Conservation (phyloP, 2,113 vertebrate genomes). For the Eubucco bourcierii region DNA sequence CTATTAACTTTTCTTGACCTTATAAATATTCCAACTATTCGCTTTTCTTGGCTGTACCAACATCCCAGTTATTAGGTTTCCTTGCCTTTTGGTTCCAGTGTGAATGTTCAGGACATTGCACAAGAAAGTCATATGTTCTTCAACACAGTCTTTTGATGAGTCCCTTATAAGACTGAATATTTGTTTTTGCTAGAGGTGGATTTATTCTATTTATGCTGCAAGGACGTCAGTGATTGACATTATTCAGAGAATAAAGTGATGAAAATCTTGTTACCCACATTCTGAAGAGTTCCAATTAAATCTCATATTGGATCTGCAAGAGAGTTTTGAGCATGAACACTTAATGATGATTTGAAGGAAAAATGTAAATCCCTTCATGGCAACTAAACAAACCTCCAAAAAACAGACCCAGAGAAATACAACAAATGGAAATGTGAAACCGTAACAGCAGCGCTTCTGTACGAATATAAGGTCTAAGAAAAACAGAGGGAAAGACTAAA, state of each 20-base stretch:
- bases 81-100: background rate
- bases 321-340: background rate
- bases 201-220: background rate
- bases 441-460: background rate
- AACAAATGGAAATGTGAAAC: background rate
- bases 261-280: background rate
- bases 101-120: background rate
- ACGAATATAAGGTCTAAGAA: background rate
- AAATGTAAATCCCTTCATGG: background rate
- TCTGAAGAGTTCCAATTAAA: background rate
- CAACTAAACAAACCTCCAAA: background rate
- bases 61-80: background rate
- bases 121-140: background rate
- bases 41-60: background rate
- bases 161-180: background rate
- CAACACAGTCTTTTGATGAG: background rate
- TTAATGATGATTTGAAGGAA: background rate
- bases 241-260: background rate
- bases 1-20: background rate
- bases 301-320: background rate
- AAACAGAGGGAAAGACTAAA: background rate
- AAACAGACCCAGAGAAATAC: background rate
- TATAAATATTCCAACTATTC: background rate
- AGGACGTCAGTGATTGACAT: background rate
- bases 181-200: background rate